These are phyloP conservation scores for Mesodorylaimus sp. DNA, from an alignment of 2,888 invertebrate genomes.

Conservation along the genomic window DNA sequence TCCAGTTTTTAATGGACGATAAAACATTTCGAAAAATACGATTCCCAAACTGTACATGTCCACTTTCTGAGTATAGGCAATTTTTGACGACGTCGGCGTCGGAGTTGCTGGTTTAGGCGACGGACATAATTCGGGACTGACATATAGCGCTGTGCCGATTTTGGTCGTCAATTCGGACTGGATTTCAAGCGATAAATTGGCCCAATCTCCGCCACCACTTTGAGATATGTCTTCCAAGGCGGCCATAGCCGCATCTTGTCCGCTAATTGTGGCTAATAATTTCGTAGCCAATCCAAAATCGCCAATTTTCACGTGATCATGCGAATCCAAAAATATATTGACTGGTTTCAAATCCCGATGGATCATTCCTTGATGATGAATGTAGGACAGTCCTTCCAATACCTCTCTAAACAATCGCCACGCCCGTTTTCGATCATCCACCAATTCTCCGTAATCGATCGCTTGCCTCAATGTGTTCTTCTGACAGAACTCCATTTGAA, in stretches of 20 bases:
- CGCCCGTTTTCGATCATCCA: conserved; percentile 54
- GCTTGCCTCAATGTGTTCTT: conserved; percentile 67
- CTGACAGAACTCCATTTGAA: conserved; percentile 93
- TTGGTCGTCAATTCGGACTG: conserved; percentile 32
- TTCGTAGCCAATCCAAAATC: conserved; percentile 83
- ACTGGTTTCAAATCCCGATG: conserved; percentile 42
- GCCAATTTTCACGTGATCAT: conserved; percentile 85
- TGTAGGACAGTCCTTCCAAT: conserved; percentile 44
- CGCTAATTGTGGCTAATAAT: not conserved
- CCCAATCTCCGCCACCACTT: not conserved
- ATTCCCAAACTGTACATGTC: conserved; percentile 56
- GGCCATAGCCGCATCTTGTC: conserved; percentile 2
- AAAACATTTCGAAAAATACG: conserved; percentile 56
- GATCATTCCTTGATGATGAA: conserved; percentile 23
- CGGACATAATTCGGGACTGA: conserved; percentile 65
- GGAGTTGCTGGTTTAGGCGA: conserved; percentile 38
- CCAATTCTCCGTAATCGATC: conserved; percentile 57
- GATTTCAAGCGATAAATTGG: not conserved
- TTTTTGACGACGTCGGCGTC: conserved; percentile 7
- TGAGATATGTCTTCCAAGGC: not conserved
- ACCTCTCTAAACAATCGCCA: conserved; percentile 89
- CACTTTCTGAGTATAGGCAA: conserved; percentile 39
- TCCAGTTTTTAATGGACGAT: conserved; percentile 57
- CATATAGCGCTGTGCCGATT: conserved; percentile 83
- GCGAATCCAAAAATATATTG: conserved; percentile 78